Evolutionary conservation across 2,113 vertebrate species (phyloP), one percentile per base, ranked within the genome.

Genomic region (Petaurus breviceps): DNA sequence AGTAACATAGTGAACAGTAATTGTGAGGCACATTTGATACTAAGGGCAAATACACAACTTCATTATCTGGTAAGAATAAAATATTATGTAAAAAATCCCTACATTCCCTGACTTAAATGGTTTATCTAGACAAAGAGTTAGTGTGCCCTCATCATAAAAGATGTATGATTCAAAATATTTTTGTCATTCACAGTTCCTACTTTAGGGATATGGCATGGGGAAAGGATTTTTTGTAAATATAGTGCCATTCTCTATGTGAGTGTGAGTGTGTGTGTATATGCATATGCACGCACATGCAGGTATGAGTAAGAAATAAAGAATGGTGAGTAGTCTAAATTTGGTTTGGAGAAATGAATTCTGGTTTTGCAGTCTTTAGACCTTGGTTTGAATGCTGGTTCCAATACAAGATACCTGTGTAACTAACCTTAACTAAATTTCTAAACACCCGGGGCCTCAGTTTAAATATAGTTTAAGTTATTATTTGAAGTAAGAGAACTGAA

Each of bases 71-170:
- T 52, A 92, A 68, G 4, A 37, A 10, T 1, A 43, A 43, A 47
- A 54, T 89, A 57, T 28, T 3, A 23, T 24, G 23, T 43, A 92
- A 90, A 94, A 94, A 57, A 7, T 3, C 25, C 23, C 53, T 54
- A 77, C 16, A 22, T 92, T 94, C 90, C 31, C 89, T 16, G 37
- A 2, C 28, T 90, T 57, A 49, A 92, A 90, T 51, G 92, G 68
- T 57, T 97, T 94, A 93, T 93, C 93, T 0, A 91, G 26, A n/a
- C 10, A 50, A 96, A 91, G 93, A 95, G 28, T 14, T 52, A 2
- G 0, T 47, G 31, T 26, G 28, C 7, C 23, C 90, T 93, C n/a
- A 46, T 93, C 26, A 93, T 90, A 94, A 25, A 51, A 91, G 12
- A 51, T 51, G 37, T 91, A 12, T 37, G 53, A 68, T 95, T 90